These are phyloP conservation scores for Chelidonichthys spinosus DNA, from an alignment of 2,797 vertebrate species.

Conservation along the genomic window DNA sequence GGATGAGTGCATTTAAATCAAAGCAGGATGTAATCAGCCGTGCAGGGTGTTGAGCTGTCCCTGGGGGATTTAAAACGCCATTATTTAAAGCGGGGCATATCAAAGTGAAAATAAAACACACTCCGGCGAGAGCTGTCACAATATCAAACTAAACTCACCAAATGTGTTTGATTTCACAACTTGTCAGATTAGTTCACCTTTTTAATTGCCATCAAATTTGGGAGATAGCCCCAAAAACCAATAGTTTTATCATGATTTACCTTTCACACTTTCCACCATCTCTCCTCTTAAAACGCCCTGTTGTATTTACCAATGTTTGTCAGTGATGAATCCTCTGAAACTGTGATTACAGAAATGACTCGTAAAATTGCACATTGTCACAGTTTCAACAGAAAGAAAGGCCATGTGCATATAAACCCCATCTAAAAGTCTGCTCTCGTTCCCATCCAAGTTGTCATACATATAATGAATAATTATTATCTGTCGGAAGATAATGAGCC, in stretches of 20 bases:
- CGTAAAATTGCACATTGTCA: slow-evolving; percentile 2
- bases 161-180: slow-evolving; percentile 13
- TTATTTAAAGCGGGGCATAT: slow-evolving; percentile 68
- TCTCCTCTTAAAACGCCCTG: neutral
- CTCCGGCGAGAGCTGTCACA: slow-evolving; percentile 27
- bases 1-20: slow-evolving; percentile 80
- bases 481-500: slow-evolving; percentile 31
- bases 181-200: neutral
- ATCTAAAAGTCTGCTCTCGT: slow-evolving; percentile 5
- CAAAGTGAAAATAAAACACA: slow-evolving; percentile 66
- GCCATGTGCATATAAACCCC: neutral
- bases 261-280: neutral
- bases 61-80: slow-evolving; percentile 65
- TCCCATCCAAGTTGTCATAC: neutral
- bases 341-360: neutral
- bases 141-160: slow-evolving; percentile 3
- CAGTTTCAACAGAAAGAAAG: neutral
- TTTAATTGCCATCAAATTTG: neutral
- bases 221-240: slow-evolving; percentile 1
- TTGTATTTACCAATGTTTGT: neutral
- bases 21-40: slow-evolving; percentile 80
- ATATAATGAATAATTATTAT: neutral
- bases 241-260: neutral
- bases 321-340: neutral
- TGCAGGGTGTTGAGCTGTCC: slow-evolving; percentile 66